Percentiles rank a stretch among this genome's conserved stretches.
These are phyloP conservation scores for Drosophila nr. perissopoda DNA, from an alignment of 2,888 invertebrate genomes.

Conservation along the genomic window DNA sequence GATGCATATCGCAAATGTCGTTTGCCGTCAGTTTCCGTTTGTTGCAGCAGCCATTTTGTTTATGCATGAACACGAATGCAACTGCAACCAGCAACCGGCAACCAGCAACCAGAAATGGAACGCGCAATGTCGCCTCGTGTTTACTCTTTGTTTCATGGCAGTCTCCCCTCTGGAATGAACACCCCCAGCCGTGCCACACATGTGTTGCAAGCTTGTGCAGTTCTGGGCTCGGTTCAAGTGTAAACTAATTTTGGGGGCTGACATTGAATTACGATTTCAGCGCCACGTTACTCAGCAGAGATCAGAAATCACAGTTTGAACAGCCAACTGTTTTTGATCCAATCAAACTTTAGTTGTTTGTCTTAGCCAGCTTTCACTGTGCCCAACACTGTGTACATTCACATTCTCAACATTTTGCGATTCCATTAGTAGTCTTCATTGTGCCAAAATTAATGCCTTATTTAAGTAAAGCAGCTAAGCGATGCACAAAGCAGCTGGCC, in stretches of 20 bases:
- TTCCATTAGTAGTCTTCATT: background rate
- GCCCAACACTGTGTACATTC: background rate
- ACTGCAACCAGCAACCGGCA: slow-evolving; percentile 37
- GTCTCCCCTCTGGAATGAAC: slow-evolving; percentile 4
- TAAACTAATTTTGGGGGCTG: slow-evolving; percentile 66
- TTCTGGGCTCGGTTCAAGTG: slow-evolving; percentile 49
- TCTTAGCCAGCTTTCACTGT: background rate
- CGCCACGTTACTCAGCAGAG: slow-evolving; percentile 28
- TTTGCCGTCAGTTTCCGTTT: slow-evolving; percentile 81
- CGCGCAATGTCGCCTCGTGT: slow-evolving; percentile 43
- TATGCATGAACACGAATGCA: slow-evolving; percentile 79
- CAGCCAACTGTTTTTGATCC: background rate
- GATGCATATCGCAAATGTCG: slow-evolving; percentile 80
- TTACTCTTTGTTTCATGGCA: slow-evolving; percentile 36
- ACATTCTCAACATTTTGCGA: background rate
- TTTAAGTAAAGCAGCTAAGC: background rate
- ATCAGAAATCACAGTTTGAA: background rate
- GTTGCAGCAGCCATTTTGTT: slow-evolving; percentile 80
- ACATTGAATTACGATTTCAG: slow-evolving; percentile 66
- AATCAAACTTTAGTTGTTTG: background rate
- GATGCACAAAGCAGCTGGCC: background rate
- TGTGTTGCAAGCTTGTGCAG: slow-evolving; percentile 7
- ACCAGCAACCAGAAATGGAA: slow-evolving; percentile 16
- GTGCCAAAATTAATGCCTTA: background rate
- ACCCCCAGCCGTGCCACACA: background rate